phyloP scores from a whole-genome alignment of 2,888 invertebrate species.

The Galerucella pusilla region DNA sequence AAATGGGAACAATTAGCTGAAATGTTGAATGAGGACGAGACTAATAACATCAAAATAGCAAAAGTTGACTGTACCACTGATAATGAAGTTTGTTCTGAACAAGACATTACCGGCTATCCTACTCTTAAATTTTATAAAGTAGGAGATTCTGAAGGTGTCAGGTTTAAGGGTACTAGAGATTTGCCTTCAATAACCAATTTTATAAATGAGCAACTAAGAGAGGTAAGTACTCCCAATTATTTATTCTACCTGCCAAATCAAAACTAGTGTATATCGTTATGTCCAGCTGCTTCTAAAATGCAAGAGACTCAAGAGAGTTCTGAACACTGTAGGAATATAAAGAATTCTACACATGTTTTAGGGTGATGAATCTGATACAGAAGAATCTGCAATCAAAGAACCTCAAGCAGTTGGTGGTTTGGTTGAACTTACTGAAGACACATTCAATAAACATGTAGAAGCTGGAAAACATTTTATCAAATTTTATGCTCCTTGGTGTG shows the following conservation, averaged over 20 bases:
- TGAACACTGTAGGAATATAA: not conserved
- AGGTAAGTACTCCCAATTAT: slow-evolving; percentile 43
- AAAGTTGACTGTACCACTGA: slow-evolving; percentile 85
- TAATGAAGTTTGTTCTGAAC: slow-evolving; percentile 75
- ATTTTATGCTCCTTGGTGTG: slow-evolving; percentile 94
- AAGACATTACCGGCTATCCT: slow-evolving; percentile 80
- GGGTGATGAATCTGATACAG: slow-evolving; percentile 55
- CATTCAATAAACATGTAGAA: slow-evolving; percentile 77
- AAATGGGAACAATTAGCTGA: slow-evolving; percentile 82
- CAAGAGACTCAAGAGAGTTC: not conserved
- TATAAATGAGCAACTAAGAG: slow-evolving; percentile 78
- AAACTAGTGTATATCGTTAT: not conserved
- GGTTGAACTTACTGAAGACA: slow-evolving; percentile 79
- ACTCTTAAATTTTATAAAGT: slow-evolving; percentile 80
- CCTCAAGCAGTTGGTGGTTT: slow-evolving; percentile 73
- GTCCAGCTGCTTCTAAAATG: not conserved
- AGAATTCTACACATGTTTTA: slow-evolving; percentile 32
- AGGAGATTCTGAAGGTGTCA: slow-evolving; percentile 74
- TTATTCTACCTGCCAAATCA: not conserved
- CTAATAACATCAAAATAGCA: slow-evolving; percentile 77
- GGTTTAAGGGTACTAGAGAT: slow-evolving; percentile 83
- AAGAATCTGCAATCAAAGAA: slow-evolving; percentile 54
- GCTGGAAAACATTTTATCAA: slow-evolving; percentile 87
- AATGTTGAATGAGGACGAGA: slow-evolving; percentile 72
- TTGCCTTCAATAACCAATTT: slow-evolving; percentile 80